Evolutionary conservation across 2,797 vertebrate genomes (phyloP), one percentile per base, ranked within the genome.

Genomic region (Danio tinwini): DNA sequence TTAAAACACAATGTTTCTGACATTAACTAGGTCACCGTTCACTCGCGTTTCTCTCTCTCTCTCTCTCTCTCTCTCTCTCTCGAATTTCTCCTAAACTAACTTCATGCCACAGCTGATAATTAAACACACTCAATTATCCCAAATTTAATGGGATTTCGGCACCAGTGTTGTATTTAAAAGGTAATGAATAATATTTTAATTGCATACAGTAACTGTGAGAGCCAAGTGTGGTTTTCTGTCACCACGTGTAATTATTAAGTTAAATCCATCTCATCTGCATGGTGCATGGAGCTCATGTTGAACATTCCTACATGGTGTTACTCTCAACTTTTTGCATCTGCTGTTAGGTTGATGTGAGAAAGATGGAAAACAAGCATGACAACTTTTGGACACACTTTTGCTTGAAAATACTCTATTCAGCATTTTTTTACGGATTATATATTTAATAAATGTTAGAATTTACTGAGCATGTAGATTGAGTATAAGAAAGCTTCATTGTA

Each of bases 121-220:
- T 94, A 94, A 94, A 93, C 92, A 92, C 92, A 88, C 90, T 92
- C 93, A 94, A 94, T 94, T 94, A 94, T 94, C 93, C 90, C 86
- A 93, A 94, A 93, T 93, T 94, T 94, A 94, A 94, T 94, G 91
- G 93, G 93, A 94, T 94, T 93, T 90, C 88, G 89, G 90, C 85
- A 89, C 84, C 90, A 87, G 88, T 90, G 89, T 93, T 94, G 93
- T 94, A 94, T 93, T 94, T 94, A 94, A 94, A 92, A 94, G 91
- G 92, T 92, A 94, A 94, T 94, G 93, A 94, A 93, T 94, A 93
- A 94, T 94, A 94, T 94, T 94, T 93, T 93, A 94, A 93, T 94
- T 94, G 93, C 93, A 90, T 92, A 93, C 83, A 87, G 92, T 93
- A 93, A 93, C 90, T 94, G 92, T 91, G 90, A 87, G 90, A 91